Evolutionary conservation across 1,140 invertebrate species (phyloP), one percentile per base, ranked within the genome.

Genomic region (Maconellicoccus hirsutus): DNA sequence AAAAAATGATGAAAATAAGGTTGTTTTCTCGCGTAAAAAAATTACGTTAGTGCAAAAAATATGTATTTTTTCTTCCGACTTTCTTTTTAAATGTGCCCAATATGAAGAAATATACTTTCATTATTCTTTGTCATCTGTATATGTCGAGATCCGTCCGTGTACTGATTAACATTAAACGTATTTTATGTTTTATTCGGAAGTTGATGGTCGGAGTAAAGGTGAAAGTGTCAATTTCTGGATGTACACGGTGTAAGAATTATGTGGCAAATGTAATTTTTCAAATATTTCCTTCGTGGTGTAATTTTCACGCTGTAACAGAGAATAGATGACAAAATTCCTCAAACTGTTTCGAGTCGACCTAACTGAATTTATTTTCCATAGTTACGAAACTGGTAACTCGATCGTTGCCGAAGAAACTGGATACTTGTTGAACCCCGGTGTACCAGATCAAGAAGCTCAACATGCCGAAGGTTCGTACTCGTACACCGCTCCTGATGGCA

Each of bases 401-500:
- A 89, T 88, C 74, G 78, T 79, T 7, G 86, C 84, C 0, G 82
- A 86, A 75, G 87, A 89, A 76, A 79, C 83, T 72, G 88, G 87
- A n/a, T 86, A 84, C 75, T 79, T 89, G 73, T 88, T 88, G 78
- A 87, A 88, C 75, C 80, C 84, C 7, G 78, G 77, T 1, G 85
- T 86, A 21, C 74, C 77, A 8, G 83, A 85, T 16, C 81, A 83
- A 38, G 84, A 84, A 70, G 86, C 85, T 3, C 85, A 86, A 69
- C 83, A 83, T 52, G 87, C 83, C 0, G 81, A 85, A 21, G 19
- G 86, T 22, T 75, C 75, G 26, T 77, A 77, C 78, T 84, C 85
- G 7, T 92, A 91, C 78, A 87, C 86, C 0, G 85, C 87, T 19
- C 87, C 89, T 2, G 88, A 91, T 72, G 89, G 89, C 25, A 82